These are phyloP conservation scores for Limnephilus rhombicus DNA, from an alignment of 2,888 invertebrate genomes.

Conservation along the genomic window DNA sequence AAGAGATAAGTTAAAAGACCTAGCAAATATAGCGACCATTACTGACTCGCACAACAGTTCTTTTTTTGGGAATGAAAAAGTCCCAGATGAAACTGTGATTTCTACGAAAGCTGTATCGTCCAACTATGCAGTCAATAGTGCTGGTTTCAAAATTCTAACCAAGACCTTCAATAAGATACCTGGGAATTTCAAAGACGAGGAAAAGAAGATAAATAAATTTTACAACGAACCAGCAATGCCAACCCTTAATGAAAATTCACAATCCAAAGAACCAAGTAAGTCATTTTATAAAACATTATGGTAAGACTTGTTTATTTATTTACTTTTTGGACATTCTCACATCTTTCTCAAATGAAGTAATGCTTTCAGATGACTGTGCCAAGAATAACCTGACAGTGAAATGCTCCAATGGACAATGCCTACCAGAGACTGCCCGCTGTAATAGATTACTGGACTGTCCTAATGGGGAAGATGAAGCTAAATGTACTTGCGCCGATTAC, in stretches of 20 bases:
- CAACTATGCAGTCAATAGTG: conserved; percentile 80
- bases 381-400: conserved; percentile 77
- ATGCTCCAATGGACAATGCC: conserved; percentile 82
- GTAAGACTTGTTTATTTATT: background rate
- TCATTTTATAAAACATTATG: background rate
- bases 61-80: conserved; percentile 71
- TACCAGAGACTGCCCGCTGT: conserved; percentile 82
- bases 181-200: conserved; percentile 73
- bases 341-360: conserved; percentile 3
- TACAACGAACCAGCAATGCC: conserved; percentile 72
- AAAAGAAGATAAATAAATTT: conserved; percentile 72
- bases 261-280: conserved; percentile 58
- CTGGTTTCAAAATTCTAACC: conserved; percentile 82
- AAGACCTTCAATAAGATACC: conserved; percentile 81
- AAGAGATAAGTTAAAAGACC: conserved; percentile 76
- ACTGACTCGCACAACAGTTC: conserved; percentile 77
- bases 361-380: conserved; percentile 71
- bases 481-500: conserved; percentile 87
- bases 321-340: background rate
- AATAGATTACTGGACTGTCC: conserved; percentile 85
- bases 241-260: conserved; percentile 68
- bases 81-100: conserved; percentile 75
- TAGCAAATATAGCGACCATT: conserved; percentile 79
- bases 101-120: conserved; percentile 81
- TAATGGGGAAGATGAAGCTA: conserved; percentile 84